phyloP scores from a whole-genome alignment of 1,140 invertebrate species.

The Drosophila navojoa region DNA sequence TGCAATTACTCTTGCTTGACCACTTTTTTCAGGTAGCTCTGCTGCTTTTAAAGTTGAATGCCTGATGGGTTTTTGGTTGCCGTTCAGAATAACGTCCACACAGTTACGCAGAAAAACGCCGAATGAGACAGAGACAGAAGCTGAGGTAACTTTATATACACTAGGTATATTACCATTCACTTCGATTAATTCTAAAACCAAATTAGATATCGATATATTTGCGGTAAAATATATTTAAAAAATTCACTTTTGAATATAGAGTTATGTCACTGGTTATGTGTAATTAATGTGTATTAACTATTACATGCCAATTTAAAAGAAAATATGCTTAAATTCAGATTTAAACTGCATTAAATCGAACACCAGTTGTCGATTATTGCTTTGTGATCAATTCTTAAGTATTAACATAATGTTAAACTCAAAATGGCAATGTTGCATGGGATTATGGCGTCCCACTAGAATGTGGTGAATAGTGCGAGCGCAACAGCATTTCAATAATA shows the following conservation, averaged over 20 bases:
- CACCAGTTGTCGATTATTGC: neutral
- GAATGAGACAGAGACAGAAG: slow-evolving; percentile 73
- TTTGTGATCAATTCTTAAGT: neutral
- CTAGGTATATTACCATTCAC: slow-evolving; percentile 20
- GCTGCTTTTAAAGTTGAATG: slow-evolving; percentile 62
- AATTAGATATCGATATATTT: slow-evolving; percentile 23
- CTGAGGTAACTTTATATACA: slow-evolving; percentile 51
- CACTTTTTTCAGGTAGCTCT: slow-evolving; percentile 60
- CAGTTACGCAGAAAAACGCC: slow-evolving; percentile 74
- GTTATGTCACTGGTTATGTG: neutral
- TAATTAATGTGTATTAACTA: neutral
- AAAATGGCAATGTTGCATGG: slow-evolving; percentile 14
- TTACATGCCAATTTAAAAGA: neutral
- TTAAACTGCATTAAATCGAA: neutral
- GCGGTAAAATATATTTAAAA: neutral
- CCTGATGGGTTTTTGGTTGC: slow-evolving; percentile 48
- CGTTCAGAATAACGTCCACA: slow-evolving; percentile 65
- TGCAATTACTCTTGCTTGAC: slow-evolving; percentile 61
- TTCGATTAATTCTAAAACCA: slow-evolving; percentile 29
- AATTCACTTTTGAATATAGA: neutral
- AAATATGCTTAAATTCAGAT: no score
- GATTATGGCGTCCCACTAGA: neutral
- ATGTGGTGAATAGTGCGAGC: slow-evolving; percentile 8
- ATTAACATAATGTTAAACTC: slow-evolving; percentile 28
- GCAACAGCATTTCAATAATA: neutral